Percentiles rank a stretch among this genome's conserved stretches.
These are phyloP conservation scores for Trididemnum nubilum DNA, from an alignment of 23 tunicate genomes.

Conservation along the genomic window DNA sequence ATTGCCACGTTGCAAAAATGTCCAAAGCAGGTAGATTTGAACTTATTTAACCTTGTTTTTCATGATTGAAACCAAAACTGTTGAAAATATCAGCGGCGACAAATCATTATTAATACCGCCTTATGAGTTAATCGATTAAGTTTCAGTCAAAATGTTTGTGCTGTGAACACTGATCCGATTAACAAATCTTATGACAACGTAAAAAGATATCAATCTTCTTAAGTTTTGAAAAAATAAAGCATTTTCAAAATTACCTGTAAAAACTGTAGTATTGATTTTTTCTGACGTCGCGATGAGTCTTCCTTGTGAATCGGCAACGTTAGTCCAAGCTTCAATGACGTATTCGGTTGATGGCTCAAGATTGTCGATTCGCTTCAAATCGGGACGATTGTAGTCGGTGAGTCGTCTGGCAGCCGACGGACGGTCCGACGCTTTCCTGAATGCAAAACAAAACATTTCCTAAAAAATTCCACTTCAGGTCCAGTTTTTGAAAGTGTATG, in stretches of 20 bases:
- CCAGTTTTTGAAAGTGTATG: neutral
- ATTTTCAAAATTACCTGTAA: conserved; percentile 60
- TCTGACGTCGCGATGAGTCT: neutral
- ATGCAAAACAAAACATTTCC: too few species aligned
- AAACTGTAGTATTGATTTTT: conserved; percentile 44
- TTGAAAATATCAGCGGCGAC: too few species aligned
- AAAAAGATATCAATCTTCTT: too few species aligned
- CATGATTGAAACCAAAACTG: too few species aligned
- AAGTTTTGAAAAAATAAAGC: too few species aligned
- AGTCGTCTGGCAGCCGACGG: neutral
- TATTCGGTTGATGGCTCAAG: conserved; percentile 50
- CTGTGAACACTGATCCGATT: too few species aligned
- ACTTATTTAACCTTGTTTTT: neutral
- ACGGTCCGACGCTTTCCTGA: conserved; percentile 48
- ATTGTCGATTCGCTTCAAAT: conserved; percentile 16
- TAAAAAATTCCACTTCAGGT: neutral
- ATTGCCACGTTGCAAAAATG: too few species aligned
- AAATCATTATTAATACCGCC: too few species aligned
- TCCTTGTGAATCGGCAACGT: conserved; percentile 18
- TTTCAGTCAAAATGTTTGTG: too few species aligned
- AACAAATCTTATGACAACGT: too few species aligned
- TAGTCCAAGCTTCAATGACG: conserved; percentile 57
- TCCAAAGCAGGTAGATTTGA: too few species aligned
- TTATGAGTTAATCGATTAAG: too few species aligned
- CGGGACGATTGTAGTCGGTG: conserved; percentile 27